A percentile compares a stretch with the other conserved stretches of the same genome.
Conservation (phyloP, 2,888 invertebrate genomes). For the Nebria brevicollis region DNA sequence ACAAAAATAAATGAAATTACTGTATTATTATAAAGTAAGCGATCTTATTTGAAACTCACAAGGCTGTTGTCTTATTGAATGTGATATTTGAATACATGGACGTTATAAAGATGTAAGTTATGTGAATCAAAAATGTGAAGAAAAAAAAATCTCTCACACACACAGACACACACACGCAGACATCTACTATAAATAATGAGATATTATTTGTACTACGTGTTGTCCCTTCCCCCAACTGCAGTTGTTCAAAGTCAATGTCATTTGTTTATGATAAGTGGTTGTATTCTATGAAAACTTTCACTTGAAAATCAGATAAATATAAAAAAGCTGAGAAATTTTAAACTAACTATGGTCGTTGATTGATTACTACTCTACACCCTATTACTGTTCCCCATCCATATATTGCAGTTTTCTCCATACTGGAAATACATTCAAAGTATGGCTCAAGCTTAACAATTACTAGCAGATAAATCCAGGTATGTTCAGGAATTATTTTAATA, state of each 20-base stretch:
- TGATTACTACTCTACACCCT: constrained; percentile 16
- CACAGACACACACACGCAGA: constrained; percentile 44
- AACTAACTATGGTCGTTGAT: constrained; percentile 28
- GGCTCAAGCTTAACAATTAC: background rate
- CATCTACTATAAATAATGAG: constrained; percentile 54
- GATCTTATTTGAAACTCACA: constrained; percentile 50
- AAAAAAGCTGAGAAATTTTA: constrained; percentile 32
- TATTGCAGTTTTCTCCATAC: too few relatives aligned
- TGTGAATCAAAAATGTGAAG: constrained; percentile 25
- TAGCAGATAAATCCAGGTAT: background rate
- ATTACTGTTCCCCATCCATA: background rate
- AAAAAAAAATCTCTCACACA: constrained; percentile 30
- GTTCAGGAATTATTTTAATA: background rate
- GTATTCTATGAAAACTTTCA: constrained; percentile 46
- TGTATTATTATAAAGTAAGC: constrained; percentile 31
- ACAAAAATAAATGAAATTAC: constrained; percentile 19
- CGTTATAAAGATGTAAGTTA: constrained; percentile 34
- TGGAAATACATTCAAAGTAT: too few relatives aligned
- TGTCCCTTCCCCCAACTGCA: constrained; percentile 53
- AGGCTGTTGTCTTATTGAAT: constrained; percentile 64
- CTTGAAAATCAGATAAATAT: constrained; percentile 36
- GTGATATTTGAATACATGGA: constrained; percentile 61
- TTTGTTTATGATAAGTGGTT: constrained; percentile 48
- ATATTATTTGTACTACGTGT: constrained; percentile 61
- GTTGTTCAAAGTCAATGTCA: constrained; percentile 55